These are phyloP conservation scores for Ichneumoninae sp. DNA, from an alignment of 2,888 invertebrate species.

Conservation along the genomic window DNA sequence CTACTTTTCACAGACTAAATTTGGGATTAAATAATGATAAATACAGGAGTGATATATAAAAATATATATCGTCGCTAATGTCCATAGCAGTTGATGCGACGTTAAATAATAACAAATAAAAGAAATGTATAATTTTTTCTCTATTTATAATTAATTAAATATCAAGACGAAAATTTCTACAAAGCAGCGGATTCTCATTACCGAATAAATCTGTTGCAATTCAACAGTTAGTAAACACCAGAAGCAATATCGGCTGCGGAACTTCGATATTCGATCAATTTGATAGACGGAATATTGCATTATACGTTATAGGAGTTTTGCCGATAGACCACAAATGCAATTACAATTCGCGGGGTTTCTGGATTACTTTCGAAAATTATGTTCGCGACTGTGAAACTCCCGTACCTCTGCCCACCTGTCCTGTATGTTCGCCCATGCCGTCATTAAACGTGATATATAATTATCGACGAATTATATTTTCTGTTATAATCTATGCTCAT, in stretches of 20 bases:
- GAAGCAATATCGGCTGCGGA: background rate
- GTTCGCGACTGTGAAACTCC: conserved; percentile 10
- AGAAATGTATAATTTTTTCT: background rate
- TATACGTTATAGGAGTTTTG: conserved; percentile 48
- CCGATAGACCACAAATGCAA: conserved; percentile 44
- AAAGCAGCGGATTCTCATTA: background rate
- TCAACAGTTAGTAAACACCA: background rate
- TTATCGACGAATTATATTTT: conserved; percentile 61
- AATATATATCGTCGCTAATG: too few relatives aligned
- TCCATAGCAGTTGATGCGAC: too few relatives aligned
- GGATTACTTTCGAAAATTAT: conserved; percentile 59
- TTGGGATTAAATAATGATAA: too few relatives aligned
- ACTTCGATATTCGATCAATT: conserved; percentile 26
- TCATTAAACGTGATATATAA: conserved; percentile 44
- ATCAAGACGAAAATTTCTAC: background rate
- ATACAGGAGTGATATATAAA: too few relatives aligned
- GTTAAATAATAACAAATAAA: too few relatives aligned
- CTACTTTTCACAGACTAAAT: too few relatives aligned
- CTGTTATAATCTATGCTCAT: conserved; percentile 48
- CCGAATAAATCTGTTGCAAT: background rate
- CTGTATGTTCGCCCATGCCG: conserved; percentile 3
- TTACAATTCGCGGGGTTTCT: conserved; percentile 33
- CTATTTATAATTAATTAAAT: background rate
- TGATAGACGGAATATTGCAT: conserved; percentile 43
- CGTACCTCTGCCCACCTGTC: conserved; percentile 8